Evolutionary conservation across 2,888 invertebrate genomes (phyloP).

Genomic region (Tetragnatha montana): DNA sequence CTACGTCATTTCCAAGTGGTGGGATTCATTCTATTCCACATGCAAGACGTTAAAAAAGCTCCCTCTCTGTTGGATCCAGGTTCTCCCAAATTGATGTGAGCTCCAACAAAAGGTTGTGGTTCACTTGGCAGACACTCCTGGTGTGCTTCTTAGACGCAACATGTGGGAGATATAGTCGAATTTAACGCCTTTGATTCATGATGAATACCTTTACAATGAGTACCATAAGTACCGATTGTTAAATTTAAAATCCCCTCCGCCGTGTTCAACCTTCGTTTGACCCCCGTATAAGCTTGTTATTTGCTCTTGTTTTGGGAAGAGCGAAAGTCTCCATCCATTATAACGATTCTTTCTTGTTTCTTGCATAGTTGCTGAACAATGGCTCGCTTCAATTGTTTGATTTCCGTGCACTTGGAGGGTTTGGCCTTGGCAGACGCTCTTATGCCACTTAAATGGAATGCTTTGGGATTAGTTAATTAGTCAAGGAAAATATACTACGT

Average conservation of each 20-base stretch:
- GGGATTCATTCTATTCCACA: conserved; percentile 1
- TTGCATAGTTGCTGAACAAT: not conserved
- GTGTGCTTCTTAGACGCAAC: not conserved
- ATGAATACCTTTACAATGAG: not conserved
- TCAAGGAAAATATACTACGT: too few relatives aligned
- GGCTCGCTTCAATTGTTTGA: not conserved
- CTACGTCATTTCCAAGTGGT: conserved; percentile 10
- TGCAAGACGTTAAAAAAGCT: not conserved
- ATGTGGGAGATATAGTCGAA: not conserved
- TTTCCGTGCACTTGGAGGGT: not conserved
- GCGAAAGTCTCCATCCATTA: not conserved
- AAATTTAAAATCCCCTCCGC: not conserved
- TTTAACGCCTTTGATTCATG: not conserved
- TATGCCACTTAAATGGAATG: not conserved
- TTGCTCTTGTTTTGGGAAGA: not conserved
- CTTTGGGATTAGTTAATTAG: not conserved
- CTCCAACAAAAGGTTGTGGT: conserved; percentile 34
- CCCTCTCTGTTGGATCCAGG: not conserved
- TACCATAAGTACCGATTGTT: not conserved
- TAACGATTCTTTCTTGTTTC: not conserved
- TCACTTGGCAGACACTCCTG: conserved; percentile 24
- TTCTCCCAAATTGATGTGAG: conserved; percentile 29
- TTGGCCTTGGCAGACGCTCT: not conserved
- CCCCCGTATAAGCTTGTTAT: not conserved
- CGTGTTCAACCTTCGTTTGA: not conserved